Evolutionary conservation across 1,140 invertebrate genomes (phyloP), one percentile per base, ranked within the genome.

Genomic region (Propsilocerus akamusi): DNA sequence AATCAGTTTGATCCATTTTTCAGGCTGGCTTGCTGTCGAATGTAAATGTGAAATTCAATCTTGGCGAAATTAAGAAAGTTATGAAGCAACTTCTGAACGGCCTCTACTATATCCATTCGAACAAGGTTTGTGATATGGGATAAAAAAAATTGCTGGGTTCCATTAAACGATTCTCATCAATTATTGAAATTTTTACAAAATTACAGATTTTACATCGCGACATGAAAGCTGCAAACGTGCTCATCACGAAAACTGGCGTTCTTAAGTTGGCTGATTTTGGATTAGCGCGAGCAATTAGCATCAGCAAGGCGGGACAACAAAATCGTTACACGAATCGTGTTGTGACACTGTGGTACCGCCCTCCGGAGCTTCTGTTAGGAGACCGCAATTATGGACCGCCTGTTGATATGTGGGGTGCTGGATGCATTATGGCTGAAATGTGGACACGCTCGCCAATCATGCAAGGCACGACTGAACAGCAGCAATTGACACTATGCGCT

Each of bases 371-470:
- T 8, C 58, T 78, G 2, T 23, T 51, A 0, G 96, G 96, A 25
- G 92, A 97, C 58, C 70, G 94, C 20, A 93, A 97, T 68, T 97
- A 97, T 65, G 93, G 93, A 0, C 89, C 93, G 8, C 85, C 93
- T 0, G 91, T 99, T 24, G 97, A 99, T 71, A 76, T 97, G 65
- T 98, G 95, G 95, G 94, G 94, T 10, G 94, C 90, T 24, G 96
- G 95, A 1, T 98, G 95, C 61, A 98, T 98, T 34, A 97, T 98
- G 93, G 94, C 94, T 0, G 94, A 99, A 70, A 94, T 99, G 89
- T 99, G 95, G 95, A 98, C 94, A 0, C 71, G 93, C 25, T 83
- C 80, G 20, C 83, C 82, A 1, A 85, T 86, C 49, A 84, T 85
- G 80, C 81, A 93, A 73, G 96, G 96, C 1, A 87, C 83, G 54